Evolutionary conservation across 1,140 invertebrate species (phyloP).

Genomic region (Megalopta genalis): DNA sequence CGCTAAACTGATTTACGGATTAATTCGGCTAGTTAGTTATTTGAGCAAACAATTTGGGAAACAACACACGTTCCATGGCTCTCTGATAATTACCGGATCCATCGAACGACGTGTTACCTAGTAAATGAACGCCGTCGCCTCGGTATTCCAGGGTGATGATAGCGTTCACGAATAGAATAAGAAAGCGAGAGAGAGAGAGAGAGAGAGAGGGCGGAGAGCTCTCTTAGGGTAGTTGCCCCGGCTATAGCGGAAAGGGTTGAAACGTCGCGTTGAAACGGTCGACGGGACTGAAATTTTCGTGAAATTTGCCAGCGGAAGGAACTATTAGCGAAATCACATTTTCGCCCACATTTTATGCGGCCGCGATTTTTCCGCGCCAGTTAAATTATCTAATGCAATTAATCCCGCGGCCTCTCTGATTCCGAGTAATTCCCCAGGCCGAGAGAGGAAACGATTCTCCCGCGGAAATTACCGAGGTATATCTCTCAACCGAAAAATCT

Average conservation of each 20-base stretch:
- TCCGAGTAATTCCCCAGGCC: background rate
- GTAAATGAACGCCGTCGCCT: background rate
- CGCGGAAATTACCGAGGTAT: background rate
- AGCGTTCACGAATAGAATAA: background rate
- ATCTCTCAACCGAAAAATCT: background rate
- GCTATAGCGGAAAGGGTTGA: background rate
- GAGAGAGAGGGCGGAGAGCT: no score
- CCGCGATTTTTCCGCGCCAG: background rate
- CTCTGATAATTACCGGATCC: conserved; percentile 26
- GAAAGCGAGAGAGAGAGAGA: no score
- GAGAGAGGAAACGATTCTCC: background rate
- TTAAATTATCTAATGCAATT: background rate
- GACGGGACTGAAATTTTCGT: conserved; percentile 15
- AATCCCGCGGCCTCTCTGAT: background rate
- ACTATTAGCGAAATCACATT: conserved; percentile 33
- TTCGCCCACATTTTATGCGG: conserved; percentile 7
- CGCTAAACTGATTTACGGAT: conserved; percentile 14
- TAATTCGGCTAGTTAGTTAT: conserved; percentile 34
- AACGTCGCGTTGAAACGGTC: background rate
- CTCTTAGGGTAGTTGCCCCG: no score
- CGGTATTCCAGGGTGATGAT: background rate
- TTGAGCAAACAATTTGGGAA: conserved; percentile 12
- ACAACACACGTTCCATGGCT: background rate
- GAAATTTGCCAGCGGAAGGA: conserved; percentile 12
- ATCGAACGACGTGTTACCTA: conserved; percentile 11